phyloP scores from a whole-genome alignment of 2,113 vertebrate species.

The Tupaia chinensis region DNA sequence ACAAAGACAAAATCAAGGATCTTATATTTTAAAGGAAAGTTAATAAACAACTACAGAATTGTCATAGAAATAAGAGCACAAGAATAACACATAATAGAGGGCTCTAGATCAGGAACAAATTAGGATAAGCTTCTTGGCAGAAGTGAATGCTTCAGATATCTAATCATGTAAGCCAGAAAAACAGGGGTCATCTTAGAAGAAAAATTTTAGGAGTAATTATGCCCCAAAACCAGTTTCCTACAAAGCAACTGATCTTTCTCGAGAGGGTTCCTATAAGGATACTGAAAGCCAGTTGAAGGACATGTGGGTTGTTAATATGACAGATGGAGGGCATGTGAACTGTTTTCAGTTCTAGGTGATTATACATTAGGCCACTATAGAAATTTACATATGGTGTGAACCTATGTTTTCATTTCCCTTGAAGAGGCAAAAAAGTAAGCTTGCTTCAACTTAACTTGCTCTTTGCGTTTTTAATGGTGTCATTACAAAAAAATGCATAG shows the following conservation, averaged over 20 bases:
- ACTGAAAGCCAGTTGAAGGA: background rate
- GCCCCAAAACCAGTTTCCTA: background rate
- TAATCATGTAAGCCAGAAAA: background rate
- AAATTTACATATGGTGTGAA: background rate
- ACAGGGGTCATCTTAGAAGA: background rate
- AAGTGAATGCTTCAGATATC: background rate
- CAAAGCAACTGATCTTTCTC: conserved; percentile 23
- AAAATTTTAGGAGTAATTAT: conserved; percentile 26
- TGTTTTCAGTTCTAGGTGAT: conserved; percentile 7
- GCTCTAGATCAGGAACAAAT: conserved; percentile 1
- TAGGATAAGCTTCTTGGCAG: conserved; percentile 6
- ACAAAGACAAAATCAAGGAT: conserved; percentile 46
- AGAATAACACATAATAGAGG: background rate
- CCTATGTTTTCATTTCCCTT: conserved; percentile 21
- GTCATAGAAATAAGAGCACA: conserved; percentile 7
- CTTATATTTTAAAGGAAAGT: conserved; percentile 28
- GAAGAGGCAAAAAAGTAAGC: background rate
- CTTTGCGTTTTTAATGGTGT: background rate
- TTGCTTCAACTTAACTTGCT: background rate
- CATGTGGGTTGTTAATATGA: background rate
- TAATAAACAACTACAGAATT: conserved; percentile 43
- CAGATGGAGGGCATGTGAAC: background rate
- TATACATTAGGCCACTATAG: conserved; percentile 31
- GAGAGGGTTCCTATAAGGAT: background rate
- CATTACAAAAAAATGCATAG: background rate